Evolutionary conservation across 1,140 invertebrate species (phyloP).

Genomic region (Eurosta solidaginis): DNA sequence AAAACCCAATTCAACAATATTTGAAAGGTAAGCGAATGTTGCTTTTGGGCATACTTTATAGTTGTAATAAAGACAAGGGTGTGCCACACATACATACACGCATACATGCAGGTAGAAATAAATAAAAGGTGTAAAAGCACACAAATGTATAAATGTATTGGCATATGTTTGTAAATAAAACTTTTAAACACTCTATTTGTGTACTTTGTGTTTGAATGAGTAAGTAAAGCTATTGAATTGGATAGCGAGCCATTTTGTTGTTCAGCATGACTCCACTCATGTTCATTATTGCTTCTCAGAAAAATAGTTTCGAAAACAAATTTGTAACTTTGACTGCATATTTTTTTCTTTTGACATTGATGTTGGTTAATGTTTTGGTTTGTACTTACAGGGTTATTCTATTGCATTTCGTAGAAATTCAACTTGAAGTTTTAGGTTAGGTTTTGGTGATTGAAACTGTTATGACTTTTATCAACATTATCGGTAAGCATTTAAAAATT

Average conservation of each 20-base stretch:
- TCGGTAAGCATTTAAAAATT: too few species aligned
- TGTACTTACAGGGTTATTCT: too few species aligned
- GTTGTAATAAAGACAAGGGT: background rate
- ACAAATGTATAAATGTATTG: background rate
- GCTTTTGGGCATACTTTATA: background rate
- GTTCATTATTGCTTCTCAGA: background rate
- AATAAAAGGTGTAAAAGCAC: background rate
- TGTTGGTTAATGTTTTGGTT: background rate
- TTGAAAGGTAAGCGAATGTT: background rate
- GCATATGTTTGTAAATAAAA: too few species aligned
- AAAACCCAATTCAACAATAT: background rate
- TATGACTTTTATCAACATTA: too few species aligned
- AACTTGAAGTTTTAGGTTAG: too few species aligned
- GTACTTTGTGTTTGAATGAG: too few species aligned
- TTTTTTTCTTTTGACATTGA: background rate
- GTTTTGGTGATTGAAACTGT: too few species aligned
- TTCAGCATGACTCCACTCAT: background rate
- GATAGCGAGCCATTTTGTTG: background rate
- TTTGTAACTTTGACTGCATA: background rate
- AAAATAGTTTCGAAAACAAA: slow-evolving; percentile 26
- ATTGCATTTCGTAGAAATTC: too few species aligned
- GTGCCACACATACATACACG: background rate
- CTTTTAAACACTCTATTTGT: too few species aligned
- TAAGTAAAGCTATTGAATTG: slow-evolving; percentile 27
- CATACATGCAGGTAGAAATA: too few species aligned